These are phyloP conservation scores for Julus scandinavius DNA, from an alignment of 2,888 invertebrate species.

Conservation along the genomic window DNA sequence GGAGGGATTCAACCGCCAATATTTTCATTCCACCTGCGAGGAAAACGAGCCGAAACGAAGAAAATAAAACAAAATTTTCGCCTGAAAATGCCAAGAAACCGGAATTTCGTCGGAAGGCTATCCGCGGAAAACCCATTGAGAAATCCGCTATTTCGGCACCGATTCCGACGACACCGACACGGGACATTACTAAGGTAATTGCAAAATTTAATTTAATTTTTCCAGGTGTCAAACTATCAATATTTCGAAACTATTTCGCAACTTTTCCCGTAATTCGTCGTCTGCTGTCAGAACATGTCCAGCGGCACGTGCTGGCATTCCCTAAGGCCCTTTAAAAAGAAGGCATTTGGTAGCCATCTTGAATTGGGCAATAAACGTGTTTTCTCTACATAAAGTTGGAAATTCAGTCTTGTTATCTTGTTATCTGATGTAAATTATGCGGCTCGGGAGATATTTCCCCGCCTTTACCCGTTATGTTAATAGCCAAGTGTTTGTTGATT, in stretches of 20 bases:
- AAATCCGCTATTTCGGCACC: constrained; percentile 35
- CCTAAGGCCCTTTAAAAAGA: neutral
- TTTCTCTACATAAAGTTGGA: neutral
- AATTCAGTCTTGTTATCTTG: neutral
- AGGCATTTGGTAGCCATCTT: neutral
- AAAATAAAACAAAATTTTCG: neutral
- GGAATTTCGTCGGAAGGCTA: neutral
- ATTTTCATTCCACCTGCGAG: neutral
- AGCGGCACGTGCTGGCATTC: neutral
- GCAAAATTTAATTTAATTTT: neutral
- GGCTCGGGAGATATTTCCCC: neutral
- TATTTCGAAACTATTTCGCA: neutral
- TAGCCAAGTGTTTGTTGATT: neutral
- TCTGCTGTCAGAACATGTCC: neutral
- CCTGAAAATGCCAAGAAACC: neutral
- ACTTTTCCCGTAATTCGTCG: neutral
- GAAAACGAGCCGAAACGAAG: neutral
- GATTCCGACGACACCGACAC: neutral
- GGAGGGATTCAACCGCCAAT: neutral
- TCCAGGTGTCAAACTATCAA: neutral
- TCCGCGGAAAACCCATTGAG: constrained; percentile 15
- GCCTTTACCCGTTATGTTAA: neutral
- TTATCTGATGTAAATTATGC: neutral
- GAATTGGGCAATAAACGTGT: neutral
- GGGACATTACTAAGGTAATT: constrained; percentile 8